phyloP scores from a whole-genome alignment of 2,888 invertebrate species.

The Microplitis deprimator region DNA sequence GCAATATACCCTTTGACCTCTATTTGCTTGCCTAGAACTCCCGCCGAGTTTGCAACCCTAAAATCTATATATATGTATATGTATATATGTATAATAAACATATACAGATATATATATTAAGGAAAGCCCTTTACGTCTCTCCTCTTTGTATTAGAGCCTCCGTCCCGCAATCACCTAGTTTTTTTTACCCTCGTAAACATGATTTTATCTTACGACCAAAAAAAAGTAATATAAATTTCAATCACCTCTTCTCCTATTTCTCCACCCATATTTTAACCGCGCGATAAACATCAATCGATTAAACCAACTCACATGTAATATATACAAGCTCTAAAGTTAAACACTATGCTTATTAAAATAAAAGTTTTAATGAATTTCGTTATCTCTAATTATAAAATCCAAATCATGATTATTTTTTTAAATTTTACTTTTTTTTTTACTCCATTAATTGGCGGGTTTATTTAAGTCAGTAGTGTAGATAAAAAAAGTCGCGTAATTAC shows the following conservation, averaged over 20 bases:
- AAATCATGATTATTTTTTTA: no score
- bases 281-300: slow-evolving; percentile 32
- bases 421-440: no score
- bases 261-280: background rate
- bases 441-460: no score
- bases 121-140: background rate
- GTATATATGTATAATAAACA: background rate
- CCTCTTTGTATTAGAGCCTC: background rate
- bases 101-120: background rate
- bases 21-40: slow-evolving; percentile 9
- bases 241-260: background rate
- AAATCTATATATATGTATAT: slow-evolving; percentile 11
- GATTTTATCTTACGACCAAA: background rate
- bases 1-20: slow-evolving; percentile 38
- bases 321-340: background rate
- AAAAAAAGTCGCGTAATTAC: no score
- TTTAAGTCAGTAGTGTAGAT: no score
- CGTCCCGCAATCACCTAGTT: slow-evolving; percentile 12
- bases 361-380: no score
- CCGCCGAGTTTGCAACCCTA: background rate
- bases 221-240: background rate
- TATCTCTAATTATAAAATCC: no score
- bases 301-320: background rate
- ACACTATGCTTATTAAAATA: background rate
- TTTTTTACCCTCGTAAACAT: slow-evolving; percentile 19